These are phyloP conservation scores for Sclerodermus sp. DNA, from an alignment of 2,888 invertebrate genomes.

Conservation along the genomic window DNA sequence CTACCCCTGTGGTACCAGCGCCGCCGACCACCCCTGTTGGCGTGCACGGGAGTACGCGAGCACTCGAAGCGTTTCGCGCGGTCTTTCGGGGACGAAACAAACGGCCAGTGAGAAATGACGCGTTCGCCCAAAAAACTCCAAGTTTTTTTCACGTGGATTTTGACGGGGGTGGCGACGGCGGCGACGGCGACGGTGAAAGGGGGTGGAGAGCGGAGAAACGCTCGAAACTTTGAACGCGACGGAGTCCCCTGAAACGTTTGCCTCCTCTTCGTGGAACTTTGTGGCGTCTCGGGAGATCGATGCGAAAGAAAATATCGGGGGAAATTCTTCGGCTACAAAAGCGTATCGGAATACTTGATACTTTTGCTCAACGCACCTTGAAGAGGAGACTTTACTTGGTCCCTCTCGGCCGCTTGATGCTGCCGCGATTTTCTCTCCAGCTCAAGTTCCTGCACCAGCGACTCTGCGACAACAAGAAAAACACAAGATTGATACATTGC, in stretches of 20 bases:
- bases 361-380: constrained; percentile 63
- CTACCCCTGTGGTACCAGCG: too few relatives aligned
- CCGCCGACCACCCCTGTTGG: too few relatives aligned
- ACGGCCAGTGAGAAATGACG: too few relatives aligned
- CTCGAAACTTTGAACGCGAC: background rate
- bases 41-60: too few relatives aligned
- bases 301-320: background rate
- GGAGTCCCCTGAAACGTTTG: background rate
- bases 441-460: constrained; percentile 78
- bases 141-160: too few relatives aligned
- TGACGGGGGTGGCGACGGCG: too few relatives aligned
- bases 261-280: constrained; percentile 4
- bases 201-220: too few relatives aligned
- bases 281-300: background rate
- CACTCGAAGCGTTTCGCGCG: too few relatives aligned
- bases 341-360: background rate
- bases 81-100: too few relatives aligned
- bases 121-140: too few relatives aligned
- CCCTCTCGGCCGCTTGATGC: constrained; percentile 75
- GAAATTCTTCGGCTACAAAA: background rate
- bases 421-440: constrained; percentile 84
- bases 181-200: too few relatives aligned
- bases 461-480: constrained; percentile 67
- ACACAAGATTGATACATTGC: constrained; percentile 13
- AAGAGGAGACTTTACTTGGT: constrained; percentile 79